Evolutionary conservation across 2,888 invertebrate species (phyloP).

Genomic region (Gastracanthus pulcherrimus): DNA sequence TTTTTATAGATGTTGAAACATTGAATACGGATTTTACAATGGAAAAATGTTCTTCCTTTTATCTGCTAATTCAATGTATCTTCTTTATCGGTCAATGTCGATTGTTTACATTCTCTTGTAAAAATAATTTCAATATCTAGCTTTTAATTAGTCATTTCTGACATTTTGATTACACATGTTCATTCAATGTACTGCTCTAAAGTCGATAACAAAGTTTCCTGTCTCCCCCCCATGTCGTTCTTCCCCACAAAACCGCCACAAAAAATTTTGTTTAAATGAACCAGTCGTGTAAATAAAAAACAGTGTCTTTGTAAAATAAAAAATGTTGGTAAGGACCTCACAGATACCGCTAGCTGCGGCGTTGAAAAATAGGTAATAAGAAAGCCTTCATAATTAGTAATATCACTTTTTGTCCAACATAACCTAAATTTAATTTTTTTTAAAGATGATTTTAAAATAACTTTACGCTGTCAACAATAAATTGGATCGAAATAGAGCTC

Average conservation of each 20-base stretch:
- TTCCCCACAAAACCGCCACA: background rate
- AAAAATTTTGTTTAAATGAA: constrained; percentile 54
- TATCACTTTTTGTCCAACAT: background rate
- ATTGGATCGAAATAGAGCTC: background rate
- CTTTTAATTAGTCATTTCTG: constrained; percentile 13
- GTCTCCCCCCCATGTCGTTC: constrained; percentile 13
- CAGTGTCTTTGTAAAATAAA: constrained; percentile 2
- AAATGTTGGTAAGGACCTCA: constrained; percentile 52
- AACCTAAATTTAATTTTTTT: constrained; percentile 42
- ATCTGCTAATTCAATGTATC: background rate
- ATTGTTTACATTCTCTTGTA: background rate
- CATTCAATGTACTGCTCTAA: background rate
- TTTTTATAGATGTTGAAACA: no score
- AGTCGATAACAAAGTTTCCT: constrained; percentile 52
- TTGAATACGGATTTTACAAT: background rate
- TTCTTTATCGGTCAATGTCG: background rate
- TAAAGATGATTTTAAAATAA: constrained; percentile 18
- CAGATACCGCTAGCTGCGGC: constrained; percentile 46
- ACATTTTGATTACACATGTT: constrained; percentile 16
- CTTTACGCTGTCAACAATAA: constrained; percentile 5
- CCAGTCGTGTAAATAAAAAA: constrained; percentile 44
- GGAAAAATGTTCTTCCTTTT: background rate
- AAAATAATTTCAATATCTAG: background rate
- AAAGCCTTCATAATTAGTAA: background rate
- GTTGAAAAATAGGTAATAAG: constrained; percentile 53